These are phyloP conservation scores for Neotoma lepida DNA, from an alignment of 2,113 vertebrate species.

Conservation along the genomic window DNA sequence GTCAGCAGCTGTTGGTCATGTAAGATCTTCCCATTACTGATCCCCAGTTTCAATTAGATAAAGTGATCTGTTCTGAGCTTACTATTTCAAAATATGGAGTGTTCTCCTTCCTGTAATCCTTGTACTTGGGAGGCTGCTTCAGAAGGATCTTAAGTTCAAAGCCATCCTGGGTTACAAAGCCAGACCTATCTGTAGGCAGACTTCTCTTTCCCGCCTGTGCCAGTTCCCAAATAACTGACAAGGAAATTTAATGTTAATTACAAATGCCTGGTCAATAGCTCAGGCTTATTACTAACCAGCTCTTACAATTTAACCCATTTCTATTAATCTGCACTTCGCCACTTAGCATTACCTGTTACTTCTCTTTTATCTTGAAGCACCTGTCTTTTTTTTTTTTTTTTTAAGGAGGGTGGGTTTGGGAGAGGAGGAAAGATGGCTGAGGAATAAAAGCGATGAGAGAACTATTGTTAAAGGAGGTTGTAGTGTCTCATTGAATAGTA, in stretches of 20 bases:
- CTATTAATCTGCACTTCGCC: no score
- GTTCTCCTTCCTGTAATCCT: neutral
- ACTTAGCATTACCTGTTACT: no score
- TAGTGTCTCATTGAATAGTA: neutral
- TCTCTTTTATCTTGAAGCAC: no score
- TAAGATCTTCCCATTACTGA: neutral
- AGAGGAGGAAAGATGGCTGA: neutral
- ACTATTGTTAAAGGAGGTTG: neutral
- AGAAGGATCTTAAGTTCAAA: neutral
- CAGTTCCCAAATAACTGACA: no score
- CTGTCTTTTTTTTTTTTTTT: no score
- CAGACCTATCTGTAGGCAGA: neutral
- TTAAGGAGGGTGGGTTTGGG: no score
- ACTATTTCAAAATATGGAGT: constrained; percentile 47
- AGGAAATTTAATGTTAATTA: no score
- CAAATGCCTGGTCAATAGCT: no score
- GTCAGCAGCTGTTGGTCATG: neutral
- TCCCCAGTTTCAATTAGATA: neutral
- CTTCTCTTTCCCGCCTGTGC: no score
- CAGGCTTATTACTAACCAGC: no score
- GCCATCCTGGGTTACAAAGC: neutral
- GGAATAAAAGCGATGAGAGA: neutral
- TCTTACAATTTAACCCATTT: no score
- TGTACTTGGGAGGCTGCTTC: neutral
- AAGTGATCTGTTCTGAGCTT: neutral